Conservation (phyloP, 2,888 invertebrate species). For the Agelastica alni region DNA sequence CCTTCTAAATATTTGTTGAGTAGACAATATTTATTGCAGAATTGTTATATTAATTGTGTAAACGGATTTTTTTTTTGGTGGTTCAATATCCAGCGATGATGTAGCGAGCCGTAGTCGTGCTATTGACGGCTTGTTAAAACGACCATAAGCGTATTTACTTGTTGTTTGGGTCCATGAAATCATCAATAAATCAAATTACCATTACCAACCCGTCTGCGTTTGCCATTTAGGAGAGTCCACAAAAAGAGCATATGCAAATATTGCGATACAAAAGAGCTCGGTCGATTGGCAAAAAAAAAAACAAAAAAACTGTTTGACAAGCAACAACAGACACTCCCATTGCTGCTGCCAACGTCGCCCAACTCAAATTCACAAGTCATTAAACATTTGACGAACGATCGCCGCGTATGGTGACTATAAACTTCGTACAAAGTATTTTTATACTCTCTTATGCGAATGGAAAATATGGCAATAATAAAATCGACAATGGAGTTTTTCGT, state of each 20-base stretch:
- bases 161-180: no score
- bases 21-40: no score
- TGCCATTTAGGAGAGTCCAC: conserved; percentile 21
- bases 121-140: no score
- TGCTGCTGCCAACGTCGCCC: conserved; percentile 38
- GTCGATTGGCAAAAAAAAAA: no score
- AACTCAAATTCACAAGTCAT: conserved; percentile 64
- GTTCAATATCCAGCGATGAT: no score
- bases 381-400: conserved; percentile 64
- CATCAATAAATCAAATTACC: conserved; percentile 28
- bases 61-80: no score
- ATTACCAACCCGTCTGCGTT: conserved; percentile 17
- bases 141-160: no score
- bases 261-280: no score
- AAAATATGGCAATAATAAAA: conserved; percentile 44
- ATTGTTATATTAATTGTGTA: no score
- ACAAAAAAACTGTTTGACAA: no score
- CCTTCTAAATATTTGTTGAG: no score
- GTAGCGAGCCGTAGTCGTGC: no score
- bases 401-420: conserved; percentile 19
- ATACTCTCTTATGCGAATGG: conserved; percentile 47
- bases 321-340: conserved; percentile 35
- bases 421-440: conserved; percentile 45
- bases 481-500: conserved; percentile 48
- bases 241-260: conserved; percentile 29